Percentiles rank a stretch among this genome's conserved stretches.
Evolutionary conservation across 2,113 vertebrate species (phyloP).

Genomic region (Phyllopteryx taeniolatus): DNA sequence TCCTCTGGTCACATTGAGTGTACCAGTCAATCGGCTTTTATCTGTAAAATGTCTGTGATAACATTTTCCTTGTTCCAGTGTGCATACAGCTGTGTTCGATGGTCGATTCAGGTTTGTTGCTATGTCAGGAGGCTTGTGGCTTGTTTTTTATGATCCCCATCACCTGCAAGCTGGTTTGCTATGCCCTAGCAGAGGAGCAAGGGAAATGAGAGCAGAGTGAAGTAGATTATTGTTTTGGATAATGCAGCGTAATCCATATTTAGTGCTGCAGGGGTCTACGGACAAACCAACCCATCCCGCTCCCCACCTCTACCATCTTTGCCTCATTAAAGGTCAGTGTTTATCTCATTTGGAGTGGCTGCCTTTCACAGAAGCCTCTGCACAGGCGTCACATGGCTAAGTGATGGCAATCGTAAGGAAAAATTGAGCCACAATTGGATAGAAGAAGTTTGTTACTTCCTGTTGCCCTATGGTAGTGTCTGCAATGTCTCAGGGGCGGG

Average conservation of each 20-base stretch:
- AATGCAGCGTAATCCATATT: constrained; percentile 42
- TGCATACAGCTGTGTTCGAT: background rate
- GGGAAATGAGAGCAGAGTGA: constrained; percentile 16
- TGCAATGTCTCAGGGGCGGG: constrained; percentile 36
- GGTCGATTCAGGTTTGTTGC: background rate
- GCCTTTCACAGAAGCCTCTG: constrained; percentile 55
- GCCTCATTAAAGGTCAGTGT: constrained; percentile 59
- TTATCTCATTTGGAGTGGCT: constrained; percentile 60
- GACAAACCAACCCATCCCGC: constrained; percentile 33
- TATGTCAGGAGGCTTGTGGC: background rate
- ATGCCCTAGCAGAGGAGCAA: background rate
- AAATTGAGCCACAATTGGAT: constrained; percentile 71
- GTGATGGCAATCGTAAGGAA: constrained; percentile 64
- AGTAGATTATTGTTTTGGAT: constrained; percentile 36
- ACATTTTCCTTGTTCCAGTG: constrained; percentile 15
- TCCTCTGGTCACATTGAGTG: constrained; percentile 17
- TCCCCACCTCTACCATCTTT: constrained; percentile 26
- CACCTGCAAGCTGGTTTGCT: background rate
- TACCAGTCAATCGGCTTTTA: constrained; percentile 15
- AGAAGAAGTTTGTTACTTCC: constrained; percentile 66
- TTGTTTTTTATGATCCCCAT: background rate
- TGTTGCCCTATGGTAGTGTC: constrained; percentile 49
- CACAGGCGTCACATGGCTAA: constrained; percentile 53
- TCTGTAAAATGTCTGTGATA: constrained; percentile 10
- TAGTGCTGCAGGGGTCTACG: constrained; percentile 24